These are phyloP conservation scores for Mimachlamys varia DNA, from an alignment of 2,888 invertebrate genomes.

Conservation along the genomic window DNA sequence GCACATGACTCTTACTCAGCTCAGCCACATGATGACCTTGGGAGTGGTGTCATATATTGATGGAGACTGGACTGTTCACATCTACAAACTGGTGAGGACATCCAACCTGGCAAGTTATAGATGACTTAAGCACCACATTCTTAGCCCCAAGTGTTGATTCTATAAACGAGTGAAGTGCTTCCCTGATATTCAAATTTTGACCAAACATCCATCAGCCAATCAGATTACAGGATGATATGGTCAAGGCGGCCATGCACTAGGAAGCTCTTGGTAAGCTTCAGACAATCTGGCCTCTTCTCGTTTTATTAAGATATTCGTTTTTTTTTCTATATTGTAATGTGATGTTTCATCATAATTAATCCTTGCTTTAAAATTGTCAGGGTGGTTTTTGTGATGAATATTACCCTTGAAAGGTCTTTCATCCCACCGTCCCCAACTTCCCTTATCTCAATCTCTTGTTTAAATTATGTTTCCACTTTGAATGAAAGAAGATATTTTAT, in stretches of 20 bases:
- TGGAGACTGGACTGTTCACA: neutral
- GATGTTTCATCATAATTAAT: no score
- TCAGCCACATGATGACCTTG: neutral
- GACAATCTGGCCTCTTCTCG: neutral
- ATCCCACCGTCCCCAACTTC: no score
- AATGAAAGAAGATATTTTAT: no score
- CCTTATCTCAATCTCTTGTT: no score
- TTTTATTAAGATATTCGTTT: no score
- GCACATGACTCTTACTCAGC: neutral
- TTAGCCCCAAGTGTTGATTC: neutral
- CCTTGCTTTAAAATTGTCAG: no score
- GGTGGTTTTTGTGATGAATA: no score
- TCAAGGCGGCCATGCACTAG: neutral
- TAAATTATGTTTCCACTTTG: no score
- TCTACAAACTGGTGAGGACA: neutral
- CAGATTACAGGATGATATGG: neutral
- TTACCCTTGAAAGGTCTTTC: no score
- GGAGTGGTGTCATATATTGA: neutral
- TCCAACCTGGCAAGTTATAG: neutral
- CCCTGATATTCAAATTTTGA: neutral
- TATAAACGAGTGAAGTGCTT: neutral
- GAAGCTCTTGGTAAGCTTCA: neutral
- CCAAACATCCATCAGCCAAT: neutral
- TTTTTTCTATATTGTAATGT: no score
- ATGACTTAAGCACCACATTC: neutral